A percentile compares a stretch with the other conserved stretches of the same genome.
Conservation (phyloP, 2,113 vertebrate genomes). For the Jacana jacana region DNA sequence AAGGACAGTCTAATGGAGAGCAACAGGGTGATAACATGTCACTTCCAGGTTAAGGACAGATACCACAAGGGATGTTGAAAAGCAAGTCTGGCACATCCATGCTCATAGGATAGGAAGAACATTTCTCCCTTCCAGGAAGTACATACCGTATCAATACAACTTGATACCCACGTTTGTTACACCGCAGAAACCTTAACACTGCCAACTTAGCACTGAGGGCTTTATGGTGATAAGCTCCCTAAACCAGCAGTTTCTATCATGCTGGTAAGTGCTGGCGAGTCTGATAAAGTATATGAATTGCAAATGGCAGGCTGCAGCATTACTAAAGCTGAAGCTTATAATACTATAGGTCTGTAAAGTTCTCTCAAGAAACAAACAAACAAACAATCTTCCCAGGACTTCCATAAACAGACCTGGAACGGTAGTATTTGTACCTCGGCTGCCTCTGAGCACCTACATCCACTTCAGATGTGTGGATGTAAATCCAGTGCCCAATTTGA, state of each 20-base stretch:
- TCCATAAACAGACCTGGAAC: neutral
- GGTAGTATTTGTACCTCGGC: neutral
- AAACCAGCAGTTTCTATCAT: neutral
- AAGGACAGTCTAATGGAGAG: neutral
- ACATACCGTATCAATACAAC: neutral
- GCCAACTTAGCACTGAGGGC: too few species aligned
- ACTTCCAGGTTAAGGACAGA: neutral
- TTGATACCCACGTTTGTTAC: neutral
- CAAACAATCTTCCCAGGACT: neutral
- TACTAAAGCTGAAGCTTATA: neutral
- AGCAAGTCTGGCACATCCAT: neutral
- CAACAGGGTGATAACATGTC: accelerated
- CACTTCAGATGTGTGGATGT: neutral
- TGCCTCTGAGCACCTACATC: accelerated
- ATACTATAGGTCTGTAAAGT: neutral
- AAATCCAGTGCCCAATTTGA: neutral
- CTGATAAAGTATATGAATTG: neutral
- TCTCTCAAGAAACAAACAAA: neutral
- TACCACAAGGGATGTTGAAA: neutral
- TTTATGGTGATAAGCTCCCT: neutral
- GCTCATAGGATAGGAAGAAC: neutral
- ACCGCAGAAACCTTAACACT: neutral
- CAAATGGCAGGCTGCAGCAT: neutral
- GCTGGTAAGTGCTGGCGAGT: neutral
- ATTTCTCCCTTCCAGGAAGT: neutral